phyloP scores from a whole-genome alignment of 2,888 invertebrate species.

The Tribolium freemani region DNA sequence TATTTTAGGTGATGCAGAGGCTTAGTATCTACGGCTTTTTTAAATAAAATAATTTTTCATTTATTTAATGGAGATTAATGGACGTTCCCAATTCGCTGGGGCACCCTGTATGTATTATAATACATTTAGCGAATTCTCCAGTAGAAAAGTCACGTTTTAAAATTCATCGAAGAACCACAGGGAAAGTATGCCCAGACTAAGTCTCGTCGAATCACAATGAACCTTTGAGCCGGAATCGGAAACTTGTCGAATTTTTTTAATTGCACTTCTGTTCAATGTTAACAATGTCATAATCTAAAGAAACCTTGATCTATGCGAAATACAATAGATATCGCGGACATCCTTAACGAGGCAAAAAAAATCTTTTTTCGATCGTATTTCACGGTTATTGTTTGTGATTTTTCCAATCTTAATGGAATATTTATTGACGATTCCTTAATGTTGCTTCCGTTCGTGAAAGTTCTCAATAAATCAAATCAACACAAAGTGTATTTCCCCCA shows the following conservation, averaged over 20 bases:
- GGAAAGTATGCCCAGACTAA: constrained; percentile 6
- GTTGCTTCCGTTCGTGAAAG: not conserved
- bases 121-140: no score
- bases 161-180: constrained; percentile 23
- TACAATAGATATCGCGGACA: constrained; percentile 31
- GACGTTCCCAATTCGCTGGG: no score
- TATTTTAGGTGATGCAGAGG: no score
- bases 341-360: constrained; percentile 32
- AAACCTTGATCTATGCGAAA: constrained; percentile 33
- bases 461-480: not conserved
- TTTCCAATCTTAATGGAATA: no score
- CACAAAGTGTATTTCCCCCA: no score
- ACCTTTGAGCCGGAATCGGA: constrained; percentile 7
- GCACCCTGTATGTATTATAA: no score
- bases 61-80: no score
- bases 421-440: not conserved
- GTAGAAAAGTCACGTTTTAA: not conserved
- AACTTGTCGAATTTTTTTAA: constrained; percentile 7
- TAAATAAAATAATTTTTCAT: no score
- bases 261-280: constrained; percentile 10
- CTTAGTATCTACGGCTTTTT: no score
- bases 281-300: constrained; percentile 9
- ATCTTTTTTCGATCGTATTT: constrained; percentile 12
- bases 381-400: not conserved
- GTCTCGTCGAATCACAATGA: not conserved